Conservation (phyloP, 2,888 invertebrate genomes). For the Enchytraeus crypticus region DNA sequence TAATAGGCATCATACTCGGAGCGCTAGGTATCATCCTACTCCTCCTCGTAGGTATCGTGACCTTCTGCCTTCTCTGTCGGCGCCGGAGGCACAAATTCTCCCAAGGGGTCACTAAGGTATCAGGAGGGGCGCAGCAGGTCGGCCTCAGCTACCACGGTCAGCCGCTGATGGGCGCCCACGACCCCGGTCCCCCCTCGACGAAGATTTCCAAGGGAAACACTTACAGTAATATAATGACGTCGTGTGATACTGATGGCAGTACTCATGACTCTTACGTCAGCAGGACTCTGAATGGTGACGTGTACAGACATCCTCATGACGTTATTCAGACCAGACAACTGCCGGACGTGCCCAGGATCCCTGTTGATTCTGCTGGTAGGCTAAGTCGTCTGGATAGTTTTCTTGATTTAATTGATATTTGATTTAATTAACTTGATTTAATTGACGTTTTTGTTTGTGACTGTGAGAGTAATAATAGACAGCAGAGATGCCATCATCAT, state of each 20-base stretch:
- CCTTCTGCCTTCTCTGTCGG: constrained; percentile 51
- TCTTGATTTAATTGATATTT: neutral
- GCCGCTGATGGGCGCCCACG: neutral
- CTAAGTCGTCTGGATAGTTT: neutral
- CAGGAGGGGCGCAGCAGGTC: neutral
- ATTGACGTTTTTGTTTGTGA: neutral
- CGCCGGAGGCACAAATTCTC: constrained; percentile 14
- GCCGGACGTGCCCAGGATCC: constrained; percentile 38
- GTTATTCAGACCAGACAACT: constrained; percentile 39
- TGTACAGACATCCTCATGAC: constrained; percentile 22
- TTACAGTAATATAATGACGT: constrained; percentile 47
- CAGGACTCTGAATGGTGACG: constrained; percentile 12
- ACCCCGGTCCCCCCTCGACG: neutral
- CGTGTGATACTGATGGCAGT: constrained; percentile 38
- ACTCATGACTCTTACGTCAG: constrained; percentile 3
- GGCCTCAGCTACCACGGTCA: neutral
- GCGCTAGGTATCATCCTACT: constrained; percentile 60
- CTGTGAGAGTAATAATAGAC: neutral
- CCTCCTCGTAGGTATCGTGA: constrained; percentile 64
- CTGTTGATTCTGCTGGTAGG: constrained; percentile 11
- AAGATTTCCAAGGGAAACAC: constrained; percentile 46
- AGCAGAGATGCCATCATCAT: neutral
- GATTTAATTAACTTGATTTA: neutral
- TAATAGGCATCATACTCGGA: constrained; percentile 47
- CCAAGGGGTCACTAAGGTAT: neutral